Evolutionary conservation across 2,113 vertebrate species (phyloP).

Genomic region (Pagrus major): DNA sequence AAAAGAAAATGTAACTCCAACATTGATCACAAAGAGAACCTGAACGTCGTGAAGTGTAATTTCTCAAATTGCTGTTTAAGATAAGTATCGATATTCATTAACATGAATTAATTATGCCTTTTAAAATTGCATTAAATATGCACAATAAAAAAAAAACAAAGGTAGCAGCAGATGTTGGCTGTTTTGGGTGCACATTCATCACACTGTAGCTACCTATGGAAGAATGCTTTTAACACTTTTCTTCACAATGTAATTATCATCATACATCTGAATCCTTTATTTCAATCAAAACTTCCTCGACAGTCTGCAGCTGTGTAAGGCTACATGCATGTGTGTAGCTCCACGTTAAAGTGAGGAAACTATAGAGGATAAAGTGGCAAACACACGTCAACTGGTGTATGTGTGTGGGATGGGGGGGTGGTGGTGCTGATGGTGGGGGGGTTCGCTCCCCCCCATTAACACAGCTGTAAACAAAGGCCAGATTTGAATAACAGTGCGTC

Average conservation of each 20-base stretch:
- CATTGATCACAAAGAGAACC: neutral
- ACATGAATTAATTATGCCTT: slow-evolving; percentile 54
- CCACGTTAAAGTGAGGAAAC: neutral
- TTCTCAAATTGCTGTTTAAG: slow-evolving; percentile 34
- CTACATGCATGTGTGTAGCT: too few relatives aligned
- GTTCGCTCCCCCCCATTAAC: slow-evolving; percentile 63
- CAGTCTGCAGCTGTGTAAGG: slow-evolving; percentile 15
- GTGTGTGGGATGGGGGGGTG: neutral
- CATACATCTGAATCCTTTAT: slow-evolving; percentile 21
- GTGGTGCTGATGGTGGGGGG: neutral
- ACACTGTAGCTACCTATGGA: slow-evolving; percentile 25
- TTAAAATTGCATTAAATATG: slow-evolving; percentile 39
- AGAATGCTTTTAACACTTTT: slow-evolving; percentile 28
- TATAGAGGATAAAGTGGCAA: neutral
- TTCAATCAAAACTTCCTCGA: slow-evolving; percentile 16
- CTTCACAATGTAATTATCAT: slow-evolving; percentile 33
- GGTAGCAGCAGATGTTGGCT: slow-evolving; percentile 53
- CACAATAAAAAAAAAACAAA: slow-evolving; percentile 28
- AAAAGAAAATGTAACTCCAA: too few relatives aligned
- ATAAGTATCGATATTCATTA: slow-evolving; percentile 63
- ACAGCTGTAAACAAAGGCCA: slow-evolving; percentile 70
- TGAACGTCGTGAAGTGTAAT: slow-evolving; percentile 22
- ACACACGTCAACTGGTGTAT: neutral
- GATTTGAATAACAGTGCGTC: slow-evolving; percentile 66
- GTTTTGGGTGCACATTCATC: slow-evolving; percentile 43